Percentiles rank a stretch among this genome's conserved stretches.
Conservation (phyloP, 2,888 invertebrate species). For the Ormyrus labotus region DNA sequence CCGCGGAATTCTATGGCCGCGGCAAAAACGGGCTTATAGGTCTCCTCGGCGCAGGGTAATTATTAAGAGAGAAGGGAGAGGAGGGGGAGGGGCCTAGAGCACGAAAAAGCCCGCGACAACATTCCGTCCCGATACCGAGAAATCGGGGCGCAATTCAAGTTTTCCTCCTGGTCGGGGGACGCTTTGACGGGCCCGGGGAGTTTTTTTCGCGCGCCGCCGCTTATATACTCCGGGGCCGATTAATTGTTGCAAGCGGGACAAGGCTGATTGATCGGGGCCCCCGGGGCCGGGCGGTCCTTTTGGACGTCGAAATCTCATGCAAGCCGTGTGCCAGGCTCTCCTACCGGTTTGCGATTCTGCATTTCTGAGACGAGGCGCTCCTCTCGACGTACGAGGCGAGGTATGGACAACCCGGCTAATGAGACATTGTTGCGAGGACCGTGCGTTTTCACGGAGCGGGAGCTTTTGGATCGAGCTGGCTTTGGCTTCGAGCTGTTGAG, state of each 20-base stretch:
- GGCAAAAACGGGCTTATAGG: slow-evolving; percentile 1
- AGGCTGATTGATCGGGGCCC: slow-evolving; percentile 49
- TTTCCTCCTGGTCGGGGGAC: slow-evolving; percentile 17
- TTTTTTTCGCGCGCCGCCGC: slow-evolving; percentile 32
- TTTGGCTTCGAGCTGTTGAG: too few species aligned
- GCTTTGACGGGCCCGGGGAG: slow-evolving; percentile 5
- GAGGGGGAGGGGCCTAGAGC: too few species aligned
- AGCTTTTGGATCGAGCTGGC: too few species aligned
- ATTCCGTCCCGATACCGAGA: neutral
- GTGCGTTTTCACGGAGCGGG: too few species aligned
- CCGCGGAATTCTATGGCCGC: slow-evolving; percentile 41
- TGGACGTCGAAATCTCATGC: too few species aligned
- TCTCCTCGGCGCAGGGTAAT: slow-evolving; percentile 7
- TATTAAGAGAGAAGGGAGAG: slow-evolving; percentile 33
- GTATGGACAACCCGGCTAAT: too few species aligned
- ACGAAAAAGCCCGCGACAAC: too few species aligned
- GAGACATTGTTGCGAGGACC: too few species aligned
- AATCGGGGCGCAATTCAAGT: slow-evolving; percentile 9
- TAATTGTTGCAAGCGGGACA: slow-evolving; percentile 49
- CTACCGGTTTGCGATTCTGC: too few species aligned
- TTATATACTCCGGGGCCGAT: slow-evolving; percentile 25
- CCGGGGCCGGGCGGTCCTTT: neutral
- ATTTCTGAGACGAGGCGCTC: too few species aligned
- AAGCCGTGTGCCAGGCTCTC: too few species aligned
- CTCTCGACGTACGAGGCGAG: too few species aligned